Conservation (phyloP, 1,140 invertebrate species). For the Drosophila obscura region DNA sequence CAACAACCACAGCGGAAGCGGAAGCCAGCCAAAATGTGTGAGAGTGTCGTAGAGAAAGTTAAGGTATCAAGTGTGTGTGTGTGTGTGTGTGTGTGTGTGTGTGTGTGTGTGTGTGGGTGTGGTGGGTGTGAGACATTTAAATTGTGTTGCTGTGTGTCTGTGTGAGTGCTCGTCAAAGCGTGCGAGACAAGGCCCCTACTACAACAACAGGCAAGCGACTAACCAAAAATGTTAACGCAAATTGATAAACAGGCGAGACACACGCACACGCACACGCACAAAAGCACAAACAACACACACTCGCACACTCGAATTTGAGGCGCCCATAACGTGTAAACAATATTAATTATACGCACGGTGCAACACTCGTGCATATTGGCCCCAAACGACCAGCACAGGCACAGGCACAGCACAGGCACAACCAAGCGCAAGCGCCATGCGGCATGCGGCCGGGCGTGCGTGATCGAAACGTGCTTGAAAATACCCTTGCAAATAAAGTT, state of each 20-base stretch:
- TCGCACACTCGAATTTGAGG: slow-evolving; percentile 5
- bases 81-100: slow-evolving; percentile 8
- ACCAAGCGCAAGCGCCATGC: no score
- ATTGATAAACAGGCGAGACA: slow-evolving; percentile 65
- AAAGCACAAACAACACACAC: slow-evolving; percentile 10
- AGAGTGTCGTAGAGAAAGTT: slow-evolving; percentile 11
- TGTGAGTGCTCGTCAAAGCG: slow-evolving; percentile 21
- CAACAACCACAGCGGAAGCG: slow-evolving; percentile 9
- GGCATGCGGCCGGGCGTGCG: neutral
- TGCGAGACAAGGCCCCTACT: slow-evolving; percentile 18
- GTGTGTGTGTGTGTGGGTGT: no score
- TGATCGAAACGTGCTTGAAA: slow-evolving; percentile 18
- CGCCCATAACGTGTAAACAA: slow-evolving; percentile 48
- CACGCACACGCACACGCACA: slow-evolving; percentile 21
- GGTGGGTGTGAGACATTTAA: no score
- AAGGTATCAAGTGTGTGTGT: slow-evolving; percentile 9
- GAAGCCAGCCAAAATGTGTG: slow-evolving; percentile 19
- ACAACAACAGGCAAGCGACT: slow-evolving; percentile 5
- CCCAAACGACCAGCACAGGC: neutral
- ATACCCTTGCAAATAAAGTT: slow-evolving; percentile 48
- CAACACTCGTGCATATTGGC: slow-evolving; percentile 37
- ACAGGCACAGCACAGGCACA: no score
- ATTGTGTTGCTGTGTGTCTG: neutral
- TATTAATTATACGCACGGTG: slow-evolving; percentile 74
- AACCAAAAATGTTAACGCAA: slow-evolving; percentile 48